These are phyloP conservation scores for Erynnis tages DNA, from an alignment of 2,888 invertebrate species.

Conservation along the genomic window DNA sequence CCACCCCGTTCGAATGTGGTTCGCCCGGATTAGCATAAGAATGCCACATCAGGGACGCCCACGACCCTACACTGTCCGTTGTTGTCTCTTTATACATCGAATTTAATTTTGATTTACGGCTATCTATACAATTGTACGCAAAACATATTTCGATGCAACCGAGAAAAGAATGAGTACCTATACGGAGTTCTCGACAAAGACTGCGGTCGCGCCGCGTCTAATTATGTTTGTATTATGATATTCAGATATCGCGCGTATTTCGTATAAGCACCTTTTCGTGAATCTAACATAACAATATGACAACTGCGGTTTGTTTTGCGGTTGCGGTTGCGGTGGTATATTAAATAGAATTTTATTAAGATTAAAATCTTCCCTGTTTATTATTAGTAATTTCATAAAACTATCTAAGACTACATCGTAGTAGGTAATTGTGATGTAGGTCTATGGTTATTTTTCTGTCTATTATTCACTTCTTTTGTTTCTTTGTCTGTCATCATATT, in stretches of 20 bases:
- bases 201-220: neutral
- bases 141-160: constrained; percentile 52
- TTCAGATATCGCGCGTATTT: constrained; percentile 8
- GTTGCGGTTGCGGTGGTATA: too few relatives aligned
- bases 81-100: constrained; percentile 77
- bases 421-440: too few relatives aligned
- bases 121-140: constrained; percentile 70
- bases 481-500: too few relatives aligned
- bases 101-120: constrained; percentile 81
- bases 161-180: constrained; percentile 25
- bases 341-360: too few relatives aligned
- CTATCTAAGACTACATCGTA: too few relatives aligned
- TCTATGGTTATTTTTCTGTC: too few relatives aligned
- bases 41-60: constrained; percentile 76
- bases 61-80: constrained; percentile 67
- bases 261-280: too few relatives aligned
- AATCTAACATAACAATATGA: too few relatives aligned
- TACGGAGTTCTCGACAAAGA: constrained; percentile 3
- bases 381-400: too few relatives aligned
- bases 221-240: constrained; percentile 28
- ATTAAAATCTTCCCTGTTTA: too few relatives aligned
- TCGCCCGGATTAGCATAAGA: constrained; percentile 79
- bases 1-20: constrained; percentile 77
- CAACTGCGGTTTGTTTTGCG: too few relatives aligned
- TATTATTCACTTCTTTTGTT: too few relatives aligned